These are phyloP conservation scores for Malurus leucopterus DNA, from an alignment of 2,797 vertebrate genomes.

Conservation along the genomic window DNA sequence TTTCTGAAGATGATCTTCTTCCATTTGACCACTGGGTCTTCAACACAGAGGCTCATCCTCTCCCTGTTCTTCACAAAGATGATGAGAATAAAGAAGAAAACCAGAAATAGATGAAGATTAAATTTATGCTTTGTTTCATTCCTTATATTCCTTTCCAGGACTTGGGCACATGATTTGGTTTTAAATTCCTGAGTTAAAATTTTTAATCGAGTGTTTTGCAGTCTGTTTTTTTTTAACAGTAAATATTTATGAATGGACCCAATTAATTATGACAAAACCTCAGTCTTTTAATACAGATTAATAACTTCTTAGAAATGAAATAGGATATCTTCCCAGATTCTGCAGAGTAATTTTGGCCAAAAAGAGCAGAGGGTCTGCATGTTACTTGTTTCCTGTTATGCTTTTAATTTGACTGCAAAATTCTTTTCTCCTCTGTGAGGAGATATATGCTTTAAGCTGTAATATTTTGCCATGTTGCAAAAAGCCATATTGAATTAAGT, in stretches of 20 bases:
- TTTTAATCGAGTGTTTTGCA: constrained; percentile 74
- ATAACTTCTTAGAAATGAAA: constrained; percentile 14
- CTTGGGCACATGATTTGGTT: constrained; percentile 55
- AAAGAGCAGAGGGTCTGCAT: constrained; percentile 55
- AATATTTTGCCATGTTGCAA: constrained; percentile 85
- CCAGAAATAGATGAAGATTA: constrained; percentile 57
- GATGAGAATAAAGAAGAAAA: constrained; percentile 68
- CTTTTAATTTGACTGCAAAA: constrained; percentile 81
- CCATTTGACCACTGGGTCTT: constrained; percentile 96
- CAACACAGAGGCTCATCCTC: constrained; percentile 96
- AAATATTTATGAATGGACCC: constrained; percentile 35
- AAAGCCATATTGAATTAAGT: constrained; percentile 88
- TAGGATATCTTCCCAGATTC: constrained; percentile 35
- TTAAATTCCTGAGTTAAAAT: constrained; percentile 59
- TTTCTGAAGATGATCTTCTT: constrained; percentile 94
- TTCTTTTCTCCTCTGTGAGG: constrained; percentile 89
- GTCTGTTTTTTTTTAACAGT: constrained; percentile 67
- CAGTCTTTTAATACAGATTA: constrained; percentile 16
- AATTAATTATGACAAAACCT: constrained; percentile 2
- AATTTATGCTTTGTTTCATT: constrained; percentile 48
- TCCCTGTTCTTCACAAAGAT: constrained; percentile 84
- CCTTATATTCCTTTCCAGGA: constrained; percentile 42
- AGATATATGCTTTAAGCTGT: constrained; percentile 86
- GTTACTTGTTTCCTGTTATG: constrained; percentile 54
- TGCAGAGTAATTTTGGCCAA: constrained; percentile 39